Evolutionary conservation across 2,113 vertebrate genomes (phyloP).

Genomic region (Hemiscyllium ocellatum): DNA sequence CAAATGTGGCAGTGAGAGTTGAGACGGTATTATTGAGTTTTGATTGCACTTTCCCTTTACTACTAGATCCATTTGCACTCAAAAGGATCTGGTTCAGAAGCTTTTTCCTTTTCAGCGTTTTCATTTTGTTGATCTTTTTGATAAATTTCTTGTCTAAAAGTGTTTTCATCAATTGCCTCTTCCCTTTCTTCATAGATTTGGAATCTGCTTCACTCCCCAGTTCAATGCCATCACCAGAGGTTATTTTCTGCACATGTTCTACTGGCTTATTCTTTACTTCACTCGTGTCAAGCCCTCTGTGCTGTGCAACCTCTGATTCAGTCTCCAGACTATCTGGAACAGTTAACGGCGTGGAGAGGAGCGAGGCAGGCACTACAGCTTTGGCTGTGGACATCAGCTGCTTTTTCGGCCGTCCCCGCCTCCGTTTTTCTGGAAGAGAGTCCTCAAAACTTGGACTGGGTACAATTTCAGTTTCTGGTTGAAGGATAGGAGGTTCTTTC

Average conservation of each 20-base stretch:
- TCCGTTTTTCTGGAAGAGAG: slow-evolving; percentile 67
- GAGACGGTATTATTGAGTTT: slow-evolving; percentile 74
- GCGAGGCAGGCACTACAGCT: slow-evolving; percentile 53
- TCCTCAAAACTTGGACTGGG: slow-evolving; percentile 52
- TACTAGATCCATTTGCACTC: slow-evolving; percentile 59
- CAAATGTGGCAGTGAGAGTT: slow-evolving; percentile 82
- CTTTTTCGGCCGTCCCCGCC: slow-evolving; percentile 79
- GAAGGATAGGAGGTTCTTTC: slow-evolving; percentile 86
- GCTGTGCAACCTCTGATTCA: slow-evolving; percentile 53
- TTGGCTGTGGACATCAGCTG: slow-evolving; percentile 67
- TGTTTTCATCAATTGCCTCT: slow-evolving; percentile 83
- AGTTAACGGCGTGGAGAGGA: slow-evolving; percentile 64
- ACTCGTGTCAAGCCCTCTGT: slow-evolving; percentile 54
- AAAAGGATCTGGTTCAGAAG: slow-evolving; percentile 78
- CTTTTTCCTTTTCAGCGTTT: slow-evolving; percentile 86
- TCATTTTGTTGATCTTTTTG: slow-evolving; percentile 95
- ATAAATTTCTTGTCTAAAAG: slow-evolving; percentile 59
- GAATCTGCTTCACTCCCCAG: slow-evolving; percentile 62
- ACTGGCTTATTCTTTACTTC: slow-evolving; percentile 55
- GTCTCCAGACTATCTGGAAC: slow-evolving; percentile 53
- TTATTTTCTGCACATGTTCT: slow-evolving; percentile 54
- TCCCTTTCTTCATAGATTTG: slow-evolving; percentile 70
- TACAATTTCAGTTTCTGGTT: slow-evolving; percentile 79
- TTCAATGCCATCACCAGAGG: slow-evolving; percentile 54
- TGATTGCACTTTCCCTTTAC: slow-evolving; percentile 69